Base-by-base conservation (phyloP, 2,113 vertebrate species). In the Onychostoma macrolepis region DNA sequence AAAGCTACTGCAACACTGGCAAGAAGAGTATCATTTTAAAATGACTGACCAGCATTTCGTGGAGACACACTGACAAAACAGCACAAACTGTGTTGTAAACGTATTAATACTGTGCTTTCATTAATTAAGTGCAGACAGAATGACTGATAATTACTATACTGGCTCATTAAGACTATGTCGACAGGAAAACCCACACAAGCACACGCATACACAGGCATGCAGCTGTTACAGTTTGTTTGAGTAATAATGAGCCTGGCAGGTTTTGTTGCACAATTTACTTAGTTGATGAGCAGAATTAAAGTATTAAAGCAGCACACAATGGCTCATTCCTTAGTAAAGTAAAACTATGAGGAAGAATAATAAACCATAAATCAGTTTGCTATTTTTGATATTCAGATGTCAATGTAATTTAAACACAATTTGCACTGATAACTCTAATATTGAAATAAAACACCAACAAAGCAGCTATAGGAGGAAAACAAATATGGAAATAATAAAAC, bases 111-210 rank as follows among this genome's bases (percentile, higher is more conserved):
- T 91, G 89, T 88, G 92, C 89, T 90, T 89, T 86, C 92, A 92
- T 92, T 93, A 91, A 89, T 83, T 87, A 85, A 92, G 92, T 88
- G 87, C 87, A 91, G 90, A 45, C 58, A 83, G 58, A 83, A 83
- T 83, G 90, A 88, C 88, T 93, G 92, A 94, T 94, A 93, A 94
- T 94, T 94, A 94, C 89, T 91, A 90, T 50, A 89, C 80, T 84
- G 90, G 90, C 92, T 93, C 91, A 92, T 93, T 93, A 93, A 91
- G 91, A 88, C 90, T 93, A 90, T 92, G 93, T 91, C 92, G 92
- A 93, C 45, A 83, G 76, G 76, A 9, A 58, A 67, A 83, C 61
- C 58, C 91, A 90, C 83, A 90, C 85, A 89, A 65, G 36, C 26
- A 86, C 19, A 45, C 63, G 75, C 88, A 88, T 76, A 90, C 3